A percentile compares a stretch with the other conserved stretches of the same genome.
Evolutionary conservation across 2,113 vertebrate genomes (phyloP).

Genomic region (Bubo blakistoni): DNA sequence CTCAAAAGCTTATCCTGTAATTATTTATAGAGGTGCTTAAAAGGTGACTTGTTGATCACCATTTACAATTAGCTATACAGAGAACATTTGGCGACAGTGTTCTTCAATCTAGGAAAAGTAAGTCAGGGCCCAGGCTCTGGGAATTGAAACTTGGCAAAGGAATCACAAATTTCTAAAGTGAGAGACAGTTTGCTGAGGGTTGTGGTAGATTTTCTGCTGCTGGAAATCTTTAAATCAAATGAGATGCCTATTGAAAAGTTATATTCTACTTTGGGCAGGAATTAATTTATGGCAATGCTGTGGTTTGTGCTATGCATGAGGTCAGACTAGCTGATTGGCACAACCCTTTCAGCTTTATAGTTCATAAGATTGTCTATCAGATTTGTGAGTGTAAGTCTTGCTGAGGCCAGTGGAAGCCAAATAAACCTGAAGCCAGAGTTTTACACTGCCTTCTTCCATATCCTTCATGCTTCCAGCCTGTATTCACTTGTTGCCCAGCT

Average conservation of each 20-base stretch:
- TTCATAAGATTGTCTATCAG: neutral
- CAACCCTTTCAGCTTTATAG: neutral
- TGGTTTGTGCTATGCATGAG: neutral
- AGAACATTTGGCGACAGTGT: neutral
- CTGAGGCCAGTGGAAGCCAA: neutral
- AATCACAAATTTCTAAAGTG: neutral
- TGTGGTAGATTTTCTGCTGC: constrained; percentile 14
- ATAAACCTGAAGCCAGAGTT: neutral
- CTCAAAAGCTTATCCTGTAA: constrained; percentile 14
- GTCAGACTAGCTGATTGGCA: neutral
- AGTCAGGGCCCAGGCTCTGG: neutral
- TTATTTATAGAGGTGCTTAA: constrained; percentile 37
- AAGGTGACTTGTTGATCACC: neutral
- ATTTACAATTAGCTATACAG: neutral
- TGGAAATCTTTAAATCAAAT: constrained; percentile 49
- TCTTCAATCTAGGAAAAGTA: neutral
- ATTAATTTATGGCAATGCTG: neutral
- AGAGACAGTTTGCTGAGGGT: neutral
- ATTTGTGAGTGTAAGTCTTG: neutral
- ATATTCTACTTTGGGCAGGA: neutral
- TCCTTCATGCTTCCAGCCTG: neutral
- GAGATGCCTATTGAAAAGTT: constrained; percentile 26
- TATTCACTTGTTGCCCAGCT: neutral
- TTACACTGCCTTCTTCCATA: neutral
- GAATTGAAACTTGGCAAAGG: neutral